These are phyloP conservation scores for Cotesia vestalis DNA, from an alignment of 1,140 invertebrate genomes.

Conservation along the genomic window DNA sequence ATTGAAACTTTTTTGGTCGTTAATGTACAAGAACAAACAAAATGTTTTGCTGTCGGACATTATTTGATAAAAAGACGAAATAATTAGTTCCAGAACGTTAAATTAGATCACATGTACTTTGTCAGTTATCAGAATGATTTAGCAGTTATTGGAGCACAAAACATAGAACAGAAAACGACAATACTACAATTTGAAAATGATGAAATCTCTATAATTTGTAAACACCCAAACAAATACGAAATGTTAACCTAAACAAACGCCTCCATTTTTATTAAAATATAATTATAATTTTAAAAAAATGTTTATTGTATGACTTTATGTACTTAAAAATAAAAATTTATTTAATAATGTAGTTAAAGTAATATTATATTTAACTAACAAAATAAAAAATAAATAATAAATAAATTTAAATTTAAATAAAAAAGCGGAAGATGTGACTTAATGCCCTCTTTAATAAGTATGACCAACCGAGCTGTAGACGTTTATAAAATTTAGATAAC, in stretches of 20 bases:
- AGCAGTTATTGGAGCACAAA: neutral
- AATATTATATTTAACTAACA: too few species aligned
- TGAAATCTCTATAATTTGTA: neutral
- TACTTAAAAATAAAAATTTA: too few species aligned
- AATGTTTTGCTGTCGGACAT: conserved; percentile 24
- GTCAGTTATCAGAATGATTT: neutral
- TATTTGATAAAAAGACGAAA: conserved; percentile 18
- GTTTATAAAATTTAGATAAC: too few species aligned
- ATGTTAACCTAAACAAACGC: neutral
- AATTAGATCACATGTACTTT: conserved; percentile 14
- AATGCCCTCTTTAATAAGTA: too few species aligned
- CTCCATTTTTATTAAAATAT: too few species aligned
- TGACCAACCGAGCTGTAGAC: too few species aligned
- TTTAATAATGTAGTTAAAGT: too few species aligned
- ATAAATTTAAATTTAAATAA: too few species aligned
- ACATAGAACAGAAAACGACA: neutral
- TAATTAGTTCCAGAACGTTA: conserved; percentile 4
- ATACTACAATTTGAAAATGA: neutral
- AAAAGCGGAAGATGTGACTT: too few species aligned
- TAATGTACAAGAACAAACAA: neutral
- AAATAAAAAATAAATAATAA: too few species aligned
- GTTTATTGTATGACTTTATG: too few species aligned
- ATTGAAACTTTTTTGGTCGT: conserved; percentile 21
- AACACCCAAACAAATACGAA: neutral
- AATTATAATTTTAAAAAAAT: too few species aligned